A percentile compares a stretch with the other conserved stretches of the same genome.
These are phyloP conservation scores for Emmelina monodactyla DNA, from an alignment of 2,888 invertebrate species.

Conservation along the genomic window DNA sequence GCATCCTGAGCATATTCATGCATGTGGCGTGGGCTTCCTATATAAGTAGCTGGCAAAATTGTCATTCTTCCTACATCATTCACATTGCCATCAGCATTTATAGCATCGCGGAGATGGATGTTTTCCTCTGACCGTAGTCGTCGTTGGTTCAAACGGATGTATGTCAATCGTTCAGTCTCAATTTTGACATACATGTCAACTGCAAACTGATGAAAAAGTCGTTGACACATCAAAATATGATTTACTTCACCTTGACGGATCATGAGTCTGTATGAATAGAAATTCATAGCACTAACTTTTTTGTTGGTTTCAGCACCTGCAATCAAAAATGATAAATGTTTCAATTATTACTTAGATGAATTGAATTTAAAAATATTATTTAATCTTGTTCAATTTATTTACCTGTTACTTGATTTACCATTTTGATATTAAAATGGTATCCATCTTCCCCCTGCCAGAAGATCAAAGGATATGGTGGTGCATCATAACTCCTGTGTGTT, in stretches of 20 bases:
- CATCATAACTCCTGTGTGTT: constrained; percentile 27
- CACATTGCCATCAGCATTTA: constrained; percentile 9
- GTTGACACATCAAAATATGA: constrained; percentile 11
- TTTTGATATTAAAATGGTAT: constrained; percentile 16
- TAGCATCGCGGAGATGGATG: constrained; percentile 10
- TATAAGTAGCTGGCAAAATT: too few species aligned
- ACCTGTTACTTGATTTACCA: constrained; percentile 17
- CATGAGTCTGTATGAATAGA: constrained; percentile 15
- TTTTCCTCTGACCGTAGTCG: constrained; percentile 12
- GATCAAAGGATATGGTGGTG: constrained; percentile 22
- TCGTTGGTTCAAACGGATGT: constrained; percentile 7
- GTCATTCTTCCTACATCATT: too few species aligned
- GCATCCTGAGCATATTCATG: too few species aligned
- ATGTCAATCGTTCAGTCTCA: constrained; percentile 13
- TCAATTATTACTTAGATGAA: too few species aligned
- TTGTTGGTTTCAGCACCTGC: too few species aligned
- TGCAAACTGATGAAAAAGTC: constrained; percentile 9
- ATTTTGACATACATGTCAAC: too few species aligned
- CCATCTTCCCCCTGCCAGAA: constrained; percentile 21
- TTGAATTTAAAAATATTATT: too few species aligned
- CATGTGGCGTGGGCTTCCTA: too few species aligned
- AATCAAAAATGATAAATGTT: too few species aligned
- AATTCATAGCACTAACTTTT: constrained; percentile 16
- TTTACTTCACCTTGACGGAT: constrained; percentile 8
- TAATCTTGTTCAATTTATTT: constrained; percentile 7